Evolutionary conservation across 2,888 invertebrate species (phyloP).

Genomic region (Unio pictorum): DNA sequence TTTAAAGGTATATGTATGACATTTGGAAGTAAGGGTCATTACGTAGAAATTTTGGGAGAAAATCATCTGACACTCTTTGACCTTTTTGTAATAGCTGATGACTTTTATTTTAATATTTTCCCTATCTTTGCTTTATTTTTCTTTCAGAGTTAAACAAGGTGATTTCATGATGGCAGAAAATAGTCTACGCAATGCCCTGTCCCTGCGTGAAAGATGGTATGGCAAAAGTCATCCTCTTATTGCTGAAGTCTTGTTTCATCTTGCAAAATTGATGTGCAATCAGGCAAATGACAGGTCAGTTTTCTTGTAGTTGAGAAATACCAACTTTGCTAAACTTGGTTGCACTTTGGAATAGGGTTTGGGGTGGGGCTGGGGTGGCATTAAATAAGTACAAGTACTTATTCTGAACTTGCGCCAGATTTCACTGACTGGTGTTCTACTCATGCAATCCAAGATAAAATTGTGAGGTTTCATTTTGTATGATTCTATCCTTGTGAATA

Average conservation of each 20-base stretch:
- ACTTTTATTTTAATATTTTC: not conserved
- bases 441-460: too few species aligned
- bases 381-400: too few species aligned
- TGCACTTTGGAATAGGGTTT: too few species aligned
- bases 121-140: not conserved
- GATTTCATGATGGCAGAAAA: slow-evolving; percentile 57
- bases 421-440: too few species aligned
- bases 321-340: too few species aligned
- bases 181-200: slow-evolving; percentile 48
- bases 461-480: too few species aligned
- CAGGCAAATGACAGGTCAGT: slow-evolving; percentile 47
- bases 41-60: too few species aligned
- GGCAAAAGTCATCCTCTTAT: slow-evolving; percentile 61
- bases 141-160: slow-evolving; percentile 44
- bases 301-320: slow-evolving; percentile 9
- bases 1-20: not conserved
- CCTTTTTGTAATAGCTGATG: not conserved
- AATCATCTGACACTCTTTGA: too few species aligned
- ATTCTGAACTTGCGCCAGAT: too few species aligned
- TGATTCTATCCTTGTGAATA: too few species aligned
- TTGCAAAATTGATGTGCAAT: slow-evolving; percentile 51
- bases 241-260: slow-evolving; percentile 55
- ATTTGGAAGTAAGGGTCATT: not conserved
- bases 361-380: too few species aligned
- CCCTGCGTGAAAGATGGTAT: slow-evolving; percentile 56